These are phyloP conservation scores for Elachura formosa DNA, from an alignment of 2,113 vertebrate species.

Conservation along the genomic window DNA sequence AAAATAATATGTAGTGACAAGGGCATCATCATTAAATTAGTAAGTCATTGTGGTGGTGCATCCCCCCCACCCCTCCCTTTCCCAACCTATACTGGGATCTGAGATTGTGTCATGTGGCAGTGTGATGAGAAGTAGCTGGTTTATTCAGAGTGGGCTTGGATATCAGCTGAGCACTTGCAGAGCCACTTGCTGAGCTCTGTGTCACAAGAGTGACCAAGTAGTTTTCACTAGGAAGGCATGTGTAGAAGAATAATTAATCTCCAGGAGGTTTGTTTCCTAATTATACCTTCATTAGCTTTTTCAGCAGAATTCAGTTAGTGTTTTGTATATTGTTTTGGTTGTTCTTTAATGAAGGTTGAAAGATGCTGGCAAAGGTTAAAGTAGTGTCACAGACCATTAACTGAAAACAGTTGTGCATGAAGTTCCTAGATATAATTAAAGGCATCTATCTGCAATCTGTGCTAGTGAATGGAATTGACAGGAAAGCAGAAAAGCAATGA, in stretches of 20 bases:
- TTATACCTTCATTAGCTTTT: not conserved
- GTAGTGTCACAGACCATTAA: not conserved
- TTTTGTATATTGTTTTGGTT: not conserved
- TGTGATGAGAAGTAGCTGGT: not conserved
- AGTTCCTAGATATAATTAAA: not conserved
- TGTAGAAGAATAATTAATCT: not conserved
- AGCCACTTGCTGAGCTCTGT: not conserved
- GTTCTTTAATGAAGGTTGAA: not conserved
- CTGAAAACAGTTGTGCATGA: not conserved
- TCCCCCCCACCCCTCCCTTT: not conserved
- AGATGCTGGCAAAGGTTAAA: not conserved
- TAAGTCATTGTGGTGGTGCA: not conserved
- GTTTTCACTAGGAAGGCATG: not conserved
- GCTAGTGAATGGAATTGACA: not conserved
- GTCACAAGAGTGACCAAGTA: not conserved
- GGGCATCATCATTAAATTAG: not conserved
- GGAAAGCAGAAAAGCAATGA: not conserved
- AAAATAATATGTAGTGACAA: not conserved
- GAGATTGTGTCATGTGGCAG: fast-evolving
- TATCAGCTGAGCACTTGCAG: not conserved
- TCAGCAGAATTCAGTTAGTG: not conserved
- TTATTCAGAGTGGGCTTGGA: not conserved
- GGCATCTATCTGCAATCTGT: not conserved
- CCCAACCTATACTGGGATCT: not conserved
- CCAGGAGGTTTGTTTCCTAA: not conserved